Evolutionary conservation across 1,140 invertebrate species (phyloP).

Genomic region (Lysiphlebus fabarum): DNA sequence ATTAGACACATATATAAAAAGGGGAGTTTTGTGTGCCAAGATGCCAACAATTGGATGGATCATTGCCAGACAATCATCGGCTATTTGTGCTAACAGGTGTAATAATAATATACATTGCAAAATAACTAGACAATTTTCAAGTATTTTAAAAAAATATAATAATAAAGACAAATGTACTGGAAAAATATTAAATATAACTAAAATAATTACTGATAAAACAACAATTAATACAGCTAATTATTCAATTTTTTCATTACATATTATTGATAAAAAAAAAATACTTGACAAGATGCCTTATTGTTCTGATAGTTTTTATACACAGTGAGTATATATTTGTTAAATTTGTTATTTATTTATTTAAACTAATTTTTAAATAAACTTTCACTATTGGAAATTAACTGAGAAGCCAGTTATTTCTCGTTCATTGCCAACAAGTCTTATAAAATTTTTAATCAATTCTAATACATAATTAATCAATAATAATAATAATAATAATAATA

Average conservation of each 20-base stretch:
- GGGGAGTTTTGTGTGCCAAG: conserved; percentile 13
- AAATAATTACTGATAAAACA: no score
- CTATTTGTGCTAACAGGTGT: conserved; percentile 12
- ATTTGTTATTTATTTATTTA: not conserved
- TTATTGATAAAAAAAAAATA: conserved; percentile 18
- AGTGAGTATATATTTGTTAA: conserved; percentile 27
- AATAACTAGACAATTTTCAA: conserved; percentile 19
- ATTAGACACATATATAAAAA: conserved; percentile 29
- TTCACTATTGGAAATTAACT: not conserved
- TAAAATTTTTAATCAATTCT: not conserved
- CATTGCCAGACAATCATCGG: conserved; percentile 22
- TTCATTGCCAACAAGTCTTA: not conserved
- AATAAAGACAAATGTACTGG: conserved; percentile 14
- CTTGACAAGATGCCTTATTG: conserved; percentile 31
- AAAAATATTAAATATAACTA: no score
- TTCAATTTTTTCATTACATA: conserved; percentile 15
- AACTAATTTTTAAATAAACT: not conserved
- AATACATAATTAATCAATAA: not conserved
- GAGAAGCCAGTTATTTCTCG: not conserved
- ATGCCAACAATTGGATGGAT: conserved; percentile 38
- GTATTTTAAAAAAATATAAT: not conserved
- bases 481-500: not conserved
- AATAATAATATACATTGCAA: conserved; percentile 1
- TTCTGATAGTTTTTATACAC: conserved; percentile 32
- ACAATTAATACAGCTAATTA: conserved; percentile 12